Evolutionary conservation across 2,797 vertebrate genomes (phyloP), one percentile per base, ranked within the genome.

Genomic region (Peromyscus aztecus): DNA sequence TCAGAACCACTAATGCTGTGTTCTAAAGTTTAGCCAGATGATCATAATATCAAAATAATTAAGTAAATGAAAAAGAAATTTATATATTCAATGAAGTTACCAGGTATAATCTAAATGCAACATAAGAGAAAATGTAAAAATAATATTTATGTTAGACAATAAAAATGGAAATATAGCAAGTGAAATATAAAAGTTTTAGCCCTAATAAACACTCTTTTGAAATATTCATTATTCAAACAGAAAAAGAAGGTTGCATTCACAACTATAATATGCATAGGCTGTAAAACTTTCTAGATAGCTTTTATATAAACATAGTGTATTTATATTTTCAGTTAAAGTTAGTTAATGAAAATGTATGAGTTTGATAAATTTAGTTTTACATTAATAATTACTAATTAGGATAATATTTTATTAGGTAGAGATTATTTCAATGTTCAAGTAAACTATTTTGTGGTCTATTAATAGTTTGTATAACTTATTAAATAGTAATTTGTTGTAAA

Each of bases 321-420:
- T 46, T 34, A 90, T 93, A 96, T 46, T 71, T 86, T 59, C 75
- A 75, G 77, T 97, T 97, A 97, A 97, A 98, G 97, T 63, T 34
- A 95, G 94, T 93, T 89, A 97, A 98, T 97, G n/a, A 73, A 83
- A 73, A 97, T 98, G 98, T 98, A 98, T 97, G 59, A 97, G 34
- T 46, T 55, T 9, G 82, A 90, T 97, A 98, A 97, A 71, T 57
- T 87, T 12, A 73, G 13, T 57, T 73, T 8, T 21, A 69, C 94
- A 81, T 59, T 98, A 97, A 97, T 98, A 97, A 97, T 98, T 97
- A 97, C 76, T 93, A 90, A 97, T 90, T 97, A 98, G 93, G 97
- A 97, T 89, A 98, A 96, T 93, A 96, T 96, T 97, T 98, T 95
- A 95, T 96, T 98, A 95, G 96, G 96, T 98, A 95, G 96, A 96